Evolutionary conservation across 2,888 invertebrate genomes (phyloP).

Genomic region (Pasiphila rectangulata): DNA sequence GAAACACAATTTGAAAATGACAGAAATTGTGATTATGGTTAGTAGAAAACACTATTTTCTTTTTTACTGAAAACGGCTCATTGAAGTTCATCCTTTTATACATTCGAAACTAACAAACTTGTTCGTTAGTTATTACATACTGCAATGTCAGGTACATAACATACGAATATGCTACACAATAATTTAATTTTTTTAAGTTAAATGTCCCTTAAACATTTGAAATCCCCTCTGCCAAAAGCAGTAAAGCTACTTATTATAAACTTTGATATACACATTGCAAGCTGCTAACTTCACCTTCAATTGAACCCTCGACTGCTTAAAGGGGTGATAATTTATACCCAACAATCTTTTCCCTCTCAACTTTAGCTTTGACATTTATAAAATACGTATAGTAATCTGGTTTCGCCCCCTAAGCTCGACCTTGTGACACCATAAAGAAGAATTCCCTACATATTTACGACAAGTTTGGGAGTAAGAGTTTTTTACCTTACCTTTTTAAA

Average conservation of each 20-base stretch:
- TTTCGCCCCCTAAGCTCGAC: slow-evolving; percentile 28
- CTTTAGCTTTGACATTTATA: slow-evolving; percentile 35
- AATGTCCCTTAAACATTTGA: slow-evolving; percentile 3
- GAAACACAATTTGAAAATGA: too few relatives aligned
- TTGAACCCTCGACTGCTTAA: slow-evolving; percentile 29
- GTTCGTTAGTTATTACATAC: too few relatives aligned
- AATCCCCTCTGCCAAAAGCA: slow-evolving; percentile 4
- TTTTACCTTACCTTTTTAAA: slow-evolving; percentile 25
- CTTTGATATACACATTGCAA: slow-evolving; percentile 20
- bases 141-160: background rate
- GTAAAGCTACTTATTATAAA: slow-evolving; percentile 17
- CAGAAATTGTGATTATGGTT: too few relatives aligned
- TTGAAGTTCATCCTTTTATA: too few relatives aligned
- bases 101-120: too few relatives aligned
- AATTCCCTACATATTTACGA: slow-evolving; percentile 33
- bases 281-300: slow-evolving; percentile 27
- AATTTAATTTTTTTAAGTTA: too few relatives aligned
- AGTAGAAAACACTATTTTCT: too few relatives aligned
- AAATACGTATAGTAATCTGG: slow-evolving; percentile 35
- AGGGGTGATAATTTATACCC: slow-evolving; percentile 32
- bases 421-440: slow-evolving; percentile 35
- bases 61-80: too few relatives aligned
- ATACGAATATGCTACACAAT: too few relatives aligned
- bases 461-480: slow-evolving; percentile 27
- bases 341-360: slow-evolving; percentile 39